Evolutionary conservation across 2,797 vertebrate species (phyloP).

Genomic region (Halcyon smyrnensis): DNA sequence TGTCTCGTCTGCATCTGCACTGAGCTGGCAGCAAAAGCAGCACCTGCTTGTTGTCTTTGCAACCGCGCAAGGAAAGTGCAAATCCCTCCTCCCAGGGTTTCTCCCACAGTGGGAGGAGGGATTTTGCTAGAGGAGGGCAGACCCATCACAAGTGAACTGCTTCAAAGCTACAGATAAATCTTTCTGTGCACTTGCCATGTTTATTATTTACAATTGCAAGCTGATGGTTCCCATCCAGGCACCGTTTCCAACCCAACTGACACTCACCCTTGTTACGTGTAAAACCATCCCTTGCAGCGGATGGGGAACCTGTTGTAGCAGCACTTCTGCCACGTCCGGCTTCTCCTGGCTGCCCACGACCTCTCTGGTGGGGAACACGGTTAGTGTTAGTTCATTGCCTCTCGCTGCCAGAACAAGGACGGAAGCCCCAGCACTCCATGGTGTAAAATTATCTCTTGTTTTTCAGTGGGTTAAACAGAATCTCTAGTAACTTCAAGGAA

Average conservation of each 20-base stretch:
- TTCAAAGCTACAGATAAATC: neutral
- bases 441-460: neutral
- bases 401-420: accelerated
- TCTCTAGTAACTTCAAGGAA: accelerated
- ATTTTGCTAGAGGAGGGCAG: neutral
- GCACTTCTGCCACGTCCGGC: neutral
- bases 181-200: neutral
- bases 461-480: neutral
- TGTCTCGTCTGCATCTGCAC: neutral
- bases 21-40: neutral
- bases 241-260: neutral
- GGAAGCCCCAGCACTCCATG: accelerated
- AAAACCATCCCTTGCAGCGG: constrained; percentile 1
- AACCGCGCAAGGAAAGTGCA: neutral
- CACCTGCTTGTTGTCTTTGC: neutral
- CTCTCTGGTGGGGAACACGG: neutral
- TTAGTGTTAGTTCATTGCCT: neutral
- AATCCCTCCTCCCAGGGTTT: neutral
- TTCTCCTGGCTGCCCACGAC: neutral
- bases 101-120: too few species aligned
- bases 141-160: neutral
- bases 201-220: accelerated
- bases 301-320: constrained; percentile 17
- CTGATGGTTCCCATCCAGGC: neutral
- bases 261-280: neutral